Base-by-base conservation (phyloP, 2,888 invertebrate genomes). In the Anoplius nigerrimus region DNA sequence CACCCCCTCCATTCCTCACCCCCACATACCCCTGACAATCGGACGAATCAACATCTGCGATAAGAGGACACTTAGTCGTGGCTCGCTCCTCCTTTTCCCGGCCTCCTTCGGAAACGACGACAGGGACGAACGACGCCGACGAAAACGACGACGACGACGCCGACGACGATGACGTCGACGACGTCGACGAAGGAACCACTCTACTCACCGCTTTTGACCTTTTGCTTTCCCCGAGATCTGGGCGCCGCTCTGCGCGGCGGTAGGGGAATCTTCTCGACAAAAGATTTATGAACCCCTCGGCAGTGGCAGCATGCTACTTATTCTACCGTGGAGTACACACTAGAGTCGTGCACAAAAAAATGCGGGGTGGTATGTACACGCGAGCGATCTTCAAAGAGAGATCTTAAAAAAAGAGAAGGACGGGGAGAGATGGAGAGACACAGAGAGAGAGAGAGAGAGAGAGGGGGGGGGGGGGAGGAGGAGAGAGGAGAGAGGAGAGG, bases 251-350 rank as follows among this genome's bases (percentile, higher is more conserved):
- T 53, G 18, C 16, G 53, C 15, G 5, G 34, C n/a, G 64, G 56
- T 66, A 71, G 69, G 69, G 34, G 70, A 66, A 74, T 78, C 76
- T 79, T 72, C 79, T 69, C 76, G 73, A 82, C 80, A 82, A 82
- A 82, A 82, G 82, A 81, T 82, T 81, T 81, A 82, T 78, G 81
- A 81, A 80, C 75, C 78, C 77, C 75, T 77, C 76, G 75, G 73
- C 78, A 77, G 78, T 76, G 75, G 76, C 76, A 72, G 78, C 75
- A 69, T 61, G 82, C 82, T 82, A 82, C 82, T 82, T 82, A 82
- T 81, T 80, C 81, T 75, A 72, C 72, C 81, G 66, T 75, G 57
- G 69, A 79, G 79, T 79, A 70, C 72, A 72, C 75, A 73, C 79
- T 77, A 68, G 65, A 77, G 66, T 48, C 60, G 45, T 54, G 64